phyloP scores from a whole-genome alignment of 2,113 vertebrate genomes.

The Fregetta grallaria region DNA sequence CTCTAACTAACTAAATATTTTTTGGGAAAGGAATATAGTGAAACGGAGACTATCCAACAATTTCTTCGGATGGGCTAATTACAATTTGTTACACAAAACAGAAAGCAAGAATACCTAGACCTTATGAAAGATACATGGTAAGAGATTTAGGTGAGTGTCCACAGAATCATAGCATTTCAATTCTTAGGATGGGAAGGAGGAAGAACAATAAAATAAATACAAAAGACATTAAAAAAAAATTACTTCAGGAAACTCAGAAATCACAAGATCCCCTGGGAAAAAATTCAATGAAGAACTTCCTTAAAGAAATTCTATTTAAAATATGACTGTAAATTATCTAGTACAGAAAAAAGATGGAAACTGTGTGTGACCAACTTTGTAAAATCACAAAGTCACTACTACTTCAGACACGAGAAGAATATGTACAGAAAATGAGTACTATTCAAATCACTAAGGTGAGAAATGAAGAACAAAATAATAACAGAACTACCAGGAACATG shows the following conservation, averaged over 20 bases:
- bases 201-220: not conserved
- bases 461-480: not conserved
- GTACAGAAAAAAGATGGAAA: not conserved
- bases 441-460: not conserved
- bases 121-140: not conserved
- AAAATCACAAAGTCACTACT: not conserved
- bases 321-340: not conserved
- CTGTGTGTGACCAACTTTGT: not conserved
- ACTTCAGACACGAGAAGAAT: not conserved
- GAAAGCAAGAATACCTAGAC: not conserved
- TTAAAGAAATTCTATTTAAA: not conserved
- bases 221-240: not conserved
- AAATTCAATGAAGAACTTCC: not conserved
- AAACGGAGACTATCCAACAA: not conserved
- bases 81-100: not conserved
- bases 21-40: accelerated
- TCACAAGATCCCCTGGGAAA: not conserved
- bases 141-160: not conserved
- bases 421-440: not conserved
- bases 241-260: not conserved
- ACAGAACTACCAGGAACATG: not conserved
- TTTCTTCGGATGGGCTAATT: not conserved
- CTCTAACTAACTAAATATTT: not conserved
- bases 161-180: not conserved
- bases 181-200: not conserved